phyloP scores from a whole-genome alignment of 2,113 vertebrate genomes.

The Phoxinus phoxinus region DNA sequence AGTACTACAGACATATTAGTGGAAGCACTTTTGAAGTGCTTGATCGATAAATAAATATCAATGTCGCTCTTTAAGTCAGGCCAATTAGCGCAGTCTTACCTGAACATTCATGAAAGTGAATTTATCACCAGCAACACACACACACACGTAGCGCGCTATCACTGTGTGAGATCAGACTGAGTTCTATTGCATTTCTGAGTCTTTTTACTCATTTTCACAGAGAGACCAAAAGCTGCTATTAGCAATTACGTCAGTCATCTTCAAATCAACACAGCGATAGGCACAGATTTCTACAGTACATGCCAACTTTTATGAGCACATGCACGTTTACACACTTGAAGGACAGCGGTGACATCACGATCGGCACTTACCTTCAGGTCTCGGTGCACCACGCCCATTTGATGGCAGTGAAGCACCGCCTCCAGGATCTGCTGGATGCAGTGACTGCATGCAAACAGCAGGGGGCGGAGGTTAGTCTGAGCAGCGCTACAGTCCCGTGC shows the following conservation, averaged over 20 bases:
- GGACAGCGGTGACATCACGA: constrained; percentile 49
- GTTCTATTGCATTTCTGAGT: background rate
- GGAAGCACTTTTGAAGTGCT: background rate
- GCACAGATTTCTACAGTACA: constrained; percentile 11
- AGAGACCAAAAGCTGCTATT: background rate
- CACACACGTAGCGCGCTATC: background rate
- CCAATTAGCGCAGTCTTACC: background rate
- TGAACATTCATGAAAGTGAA: constrained; percentile 15
- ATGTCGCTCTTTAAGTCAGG: background rate
- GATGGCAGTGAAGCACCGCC: constrained; percentile 95
- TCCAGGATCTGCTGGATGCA: constrained; percentile 99
- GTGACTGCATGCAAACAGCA: constrained; percentile 91
- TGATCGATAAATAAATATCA: background rate
- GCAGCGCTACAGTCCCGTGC: constrained; percentile 76
- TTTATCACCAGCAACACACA: constrained; percentile 9
- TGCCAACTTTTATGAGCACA: constrained; percentile 45
- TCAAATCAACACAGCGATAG: constrained; percentile 25
- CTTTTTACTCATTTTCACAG: background rate
- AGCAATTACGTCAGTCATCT: background rate
- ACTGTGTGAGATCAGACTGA: constrained; percentile 29
- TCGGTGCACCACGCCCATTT: constrained; percentile 97
- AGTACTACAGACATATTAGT: background rate
- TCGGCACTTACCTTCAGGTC: constrained; percentile 94
- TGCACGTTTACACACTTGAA: constrained; percentile 44
- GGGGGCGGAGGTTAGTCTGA: constrained; percentile 80